Evolutionary conservation across 1,140 invertebrate species (phyloP), one percentile per base, ranked within the genome.

Genomic region (Cydia fagiglandana): DNA sequence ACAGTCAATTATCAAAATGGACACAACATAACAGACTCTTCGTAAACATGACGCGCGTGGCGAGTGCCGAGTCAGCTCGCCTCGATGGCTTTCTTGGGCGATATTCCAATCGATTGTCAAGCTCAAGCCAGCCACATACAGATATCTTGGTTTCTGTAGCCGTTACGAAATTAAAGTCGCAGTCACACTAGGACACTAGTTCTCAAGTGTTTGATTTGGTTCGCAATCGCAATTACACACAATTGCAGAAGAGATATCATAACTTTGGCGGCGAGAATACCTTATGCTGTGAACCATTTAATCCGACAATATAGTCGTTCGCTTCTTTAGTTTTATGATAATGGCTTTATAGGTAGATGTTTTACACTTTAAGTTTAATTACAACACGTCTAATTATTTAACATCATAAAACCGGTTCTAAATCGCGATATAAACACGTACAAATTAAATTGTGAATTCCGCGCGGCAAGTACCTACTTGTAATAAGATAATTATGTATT

Each of bases 1-100:
- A 79, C 76, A 79, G 47, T 76, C 79, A 83, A 80, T 81, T 80
- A 83, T 80, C 77, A 78, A 83, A 83, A 83, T 80, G 77, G 76
- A 81, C 68, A 76, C 68, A 78, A 81, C 76, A 78, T 75, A 78
- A 74, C 64, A 79, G 53, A 78, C 73, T 61, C 70, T 50, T 78
- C 70, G 53, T 73, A 78, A 73, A 53, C 75, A 74, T 73, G 66
- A 76, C 75, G 64, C 74, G 81, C 79, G 81, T 81, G 73, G 64
- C 30, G 1, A n/a, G 34, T 41, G n/a, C 34, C 15, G n/a, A 38
- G 6, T 61, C 56, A 24, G 56, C 50, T 53, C n/a, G 50, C 50
- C n/a, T 53, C n/a, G 50, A 13, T 50, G 47, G 15, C 56, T 10
- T 61, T 24, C 20, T 61, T 61, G 20, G 4, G 20, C 6, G 17